Conservation (phyloP, 2,888 invertebrate genomes). For the Caenorhabditis japonica region DNA sequence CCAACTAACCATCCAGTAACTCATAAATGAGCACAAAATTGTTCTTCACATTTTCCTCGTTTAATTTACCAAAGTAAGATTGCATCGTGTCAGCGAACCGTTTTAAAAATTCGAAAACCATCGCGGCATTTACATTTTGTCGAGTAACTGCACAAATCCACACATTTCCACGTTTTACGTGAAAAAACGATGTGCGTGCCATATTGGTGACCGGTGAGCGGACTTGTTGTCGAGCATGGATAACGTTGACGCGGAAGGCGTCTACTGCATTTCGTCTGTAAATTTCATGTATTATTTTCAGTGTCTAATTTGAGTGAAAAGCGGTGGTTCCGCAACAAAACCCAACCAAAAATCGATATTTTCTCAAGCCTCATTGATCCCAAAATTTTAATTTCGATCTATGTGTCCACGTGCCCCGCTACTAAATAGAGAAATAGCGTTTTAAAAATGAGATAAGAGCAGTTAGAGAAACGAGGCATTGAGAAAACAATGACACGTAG, state of each 20-base stretch:
- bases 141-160: constrained; percentile 99
- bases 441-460: too few species aligned
- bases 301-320: too few species aligned
- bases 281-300: too few species aligned
- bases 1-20: constrained; percentile 85
- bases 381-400: too few species aligned
- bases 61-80: constrained; percentile 97
- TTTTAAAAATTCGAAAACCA: constrained; percentile 88
- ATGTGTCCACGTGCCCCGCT: too few species aligned
- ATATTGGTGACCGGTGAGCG: constrained; percentile 99
- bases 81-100: constrained; percentile 96
- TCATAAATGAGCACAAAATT: constrained; percentile 99
- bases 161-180: constrained; percentile 98
- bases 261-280: constrained; percentile 92
- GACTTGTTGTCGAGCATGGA: constrained; percentile 94
- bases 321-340: too few species aligned
- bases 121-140: constrained; percentile 99
- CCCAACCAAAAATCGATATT: too few species aligned
- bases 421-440: too few species aligned
- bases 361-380: too few species aligned
- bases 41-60: constrained; percentile 99
- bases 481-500: too few species aligned
- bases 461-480: too few species aligned
- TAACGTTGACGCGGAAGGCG: constrained; percentile 98
- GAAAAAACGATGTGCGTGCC: constrained; percentile 98